Base-by-base conservation (phyloP, 2,888 invertebrate genomes). In the Laothoe populi region DNA sequence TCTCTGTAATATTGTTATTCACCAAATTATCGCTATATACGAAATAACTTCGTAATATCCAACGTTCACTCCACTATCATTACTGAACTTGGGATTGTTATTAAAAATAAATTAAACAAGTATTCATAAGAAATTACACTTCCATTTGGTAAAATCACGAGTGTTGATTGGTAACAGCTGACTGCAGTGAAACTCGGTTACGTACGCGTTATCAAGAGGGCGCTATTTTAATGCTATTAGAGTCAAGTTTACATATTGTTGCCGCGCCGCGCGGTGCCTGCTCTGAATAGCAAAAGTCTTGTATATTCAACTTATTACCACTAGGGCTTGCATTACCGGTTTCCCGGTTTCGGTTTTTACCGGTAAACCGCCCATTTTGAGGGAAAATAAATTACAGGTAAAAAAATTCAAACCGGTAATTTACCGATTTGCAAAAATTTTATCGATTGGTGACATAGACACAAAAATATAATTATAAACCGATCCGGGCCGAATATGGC, bases 191-290 rank as follows among this genome's bases (percentile, higher is more conserved):
- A 23, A 23, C 24, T 23, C n/a, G 11, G 48, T 26, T 49, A 24
- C 35, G 45, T 44, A 11, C 19, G 40, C 24, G 21, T 59, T 31
- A 40, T 42, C 60, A 16, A 61, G 60, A 61, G 57, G 61, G 46
- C 48, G 60, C 49, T 53, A 24, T 53, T 4, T 7, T 60, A 35
- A 40, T 53, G 40, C 26, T 26, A 49, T 21, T 45, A 38, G 23
- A 45, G 57, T 57, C 23, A 19, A 65, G 59, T 59, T 44, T 40
- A 58, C 40, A 57, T 21, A 35, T 31, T 24, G 10, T 11, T 13
- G 19, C 4, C 53, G 31, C 53, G 35, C 31, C 31, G 0, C 49
- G 10, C 19, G 11, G 13, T 13, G 44, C 19, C 8, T 19, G 16
- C 11, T 31, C 10, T 19, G 16, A 35, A 13, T 35, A 35, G 10